Conservation (phyloP, 64 coral and sea anemone genomes). For the Montipora capricornis region DNA sequence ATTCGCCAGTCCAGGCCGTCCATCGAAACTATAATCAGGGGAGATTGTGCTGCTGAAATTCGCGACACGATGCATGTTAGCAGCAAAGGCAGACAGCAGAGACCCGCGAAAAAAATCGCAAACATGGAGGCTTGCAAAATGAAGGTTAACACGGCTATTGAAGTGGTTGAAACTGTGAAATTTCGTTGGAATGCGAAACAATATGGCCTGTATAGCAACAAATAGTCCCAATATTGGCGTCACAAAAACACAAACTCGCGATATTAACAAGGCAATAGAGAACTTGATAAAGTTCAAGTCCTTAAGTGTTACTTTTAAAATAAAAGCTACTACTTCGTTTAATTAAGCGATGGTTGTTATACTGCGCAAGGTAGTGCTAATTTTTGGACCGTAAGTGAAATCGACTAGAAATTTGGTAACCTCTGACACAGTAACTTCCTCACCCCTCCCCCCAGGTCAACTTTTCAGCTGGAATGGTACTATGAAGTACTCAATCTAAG, state of each 20-base stretch:
- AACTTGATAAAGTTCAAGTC: background rate
- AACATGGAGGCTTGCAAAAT: background rate
- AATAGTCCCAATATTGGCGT: background rate
- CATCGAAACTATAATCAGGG: slow-evolving; percentile 72
- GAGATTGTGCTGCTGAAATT: background rate
- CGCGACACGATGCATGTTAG: background rate
- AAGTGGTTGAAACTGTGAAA: background rate
- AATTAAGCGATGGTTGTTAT: background rate
- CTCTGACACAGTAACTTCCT: too few relatives aligned
- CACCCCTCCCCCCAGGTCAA: too few relatives aligned
- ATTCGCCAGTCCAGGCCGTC: slow-evolving; percentile 85
- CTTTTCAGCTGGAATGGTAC: too few relatives aligned
- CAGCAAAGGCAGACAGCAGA: background rate
- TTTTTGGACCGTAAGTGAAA: background rate
- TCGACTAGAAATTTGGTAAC: too few relatives aligned
- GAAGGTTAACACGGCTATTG: background rate
- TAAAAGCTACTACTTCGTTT: background rate
- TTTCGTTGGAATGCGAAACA: background rate
- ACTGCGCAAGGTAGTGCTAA: background rate
- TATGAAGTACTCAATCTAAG: too few relatives aligned
- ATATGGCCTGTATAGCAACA: background rate
- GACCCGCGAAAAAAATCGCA: background rate
- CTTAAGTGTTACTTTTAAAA: background rate
- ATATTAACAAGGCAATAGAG: background rate
- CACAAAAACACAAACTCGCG: background rate